A percentile compares a stretch with the other conserved stretches of the same genome.
Evolutionary conservation across 1,140 invertebrate genomes (phyloP).

Genomic region (Mactra quadrangularis): DNA sequence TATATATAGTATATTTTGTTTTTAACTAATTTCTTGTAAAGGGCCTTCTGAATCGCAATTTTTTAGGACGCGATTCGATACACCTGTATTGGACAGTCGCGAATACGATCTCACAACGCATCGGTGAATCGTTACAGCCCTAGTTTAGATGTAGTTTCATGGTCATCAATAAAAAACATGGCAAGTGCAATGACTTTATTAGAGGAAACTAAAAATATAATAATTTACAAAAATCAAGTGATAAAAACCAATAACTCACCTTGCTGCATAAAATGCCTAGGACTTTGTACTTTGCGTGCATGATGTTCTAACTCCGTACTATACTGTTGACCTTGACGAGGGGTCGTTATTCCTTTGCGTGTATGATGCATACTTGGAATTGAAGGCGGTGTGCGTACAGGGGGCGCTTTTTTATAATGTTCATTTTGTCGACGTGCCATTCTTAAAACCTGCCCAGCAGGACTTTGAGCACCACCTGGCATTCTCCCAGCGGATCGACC

Average conservation of each 20-base stretch:
- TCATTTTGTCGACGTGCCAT: constrained; percentile 71
- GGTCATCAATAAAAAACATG: too few relatives aligned
- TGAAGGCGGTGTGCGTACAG: constrained; percentile 77
- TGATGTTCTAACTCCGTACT: constrained; percentile 77
- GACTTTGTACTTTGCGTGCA: constrained; percentile 75
- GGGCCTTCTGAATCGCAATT: too few relatives aligned
- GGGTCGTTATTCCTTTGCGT: constrained; percentile 38
- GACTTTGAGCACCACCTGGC: constrained; percentile 68
- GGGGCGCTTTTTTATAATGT: constrained; percentile 70
- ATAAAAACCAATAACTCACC: constrained; percentile 64
- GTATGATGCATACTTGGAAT: constrained; percentile 74
- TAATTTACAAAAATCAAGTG: too few relatives aligned
- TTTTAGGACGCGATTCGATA: too few relatives aligned
- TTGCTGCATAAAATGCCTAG: constrained; percentile 76
- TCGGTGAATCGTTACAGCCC: too few relatives aligned
- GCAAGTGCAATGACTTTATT: too few relatives aligned
- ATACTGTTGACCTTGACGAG: constrained; percentile 65
- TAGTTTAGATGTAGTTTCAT: too few relatives aligned
- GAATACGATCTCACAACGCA: too few relatives aligned
- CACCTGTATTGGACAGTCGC: too few relatives aligned
- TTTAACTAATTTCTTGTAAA: too few relatives aligned
- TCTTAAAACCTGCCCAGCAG: constrained; percentile 69
- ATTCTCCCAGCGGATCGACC: constrained; percentile 76
- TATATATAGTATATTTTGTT: too few relatives aligned
- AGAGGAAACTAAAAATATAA: too few relatives aligned